phyloP scores from a whole-genome alignment of 2,797 vertebrate species.

The Intellagama lesueurii region DNA sequence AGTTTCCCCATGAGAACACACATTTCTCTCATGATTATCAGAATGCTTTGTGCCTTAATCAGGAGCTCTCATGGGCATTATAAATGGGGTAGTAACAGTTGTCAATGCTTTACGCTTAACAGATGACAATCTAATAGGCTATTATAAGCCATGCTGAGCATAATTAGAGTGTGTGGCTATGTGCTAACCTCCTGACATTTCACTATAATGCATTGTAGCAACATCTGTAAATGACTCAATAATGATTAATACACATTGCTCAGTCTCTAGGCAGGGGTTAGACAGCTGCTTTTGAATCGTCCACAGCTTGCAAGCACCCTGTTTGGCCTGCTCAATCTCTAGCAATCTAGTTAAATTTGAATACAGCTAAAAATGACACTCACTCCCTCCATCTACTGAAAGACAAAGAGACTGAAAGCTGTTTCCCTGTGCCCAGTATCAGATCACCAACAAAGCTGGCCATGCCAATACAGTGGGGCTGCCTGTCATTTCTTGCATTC shows the following conservation, averaged over 20 bases:
- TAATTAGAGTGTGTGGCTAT: slow-evolving; percentile 56
- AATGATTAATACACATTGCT: not conserved
- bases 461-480: not conserved
- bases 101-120: slow-evolving; percentile 66
- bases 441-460: not conserved
- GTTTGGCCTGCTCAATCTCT: not conserved
- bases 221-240: slow-evolving; percentile 42
- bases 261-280: slow-evolving; percentile 7
- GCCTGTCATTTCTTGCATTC: not conserved
- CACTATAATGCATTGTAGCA: slow-evolving; percentile 45
- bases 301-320: not conserved
- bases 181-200: slow-evolving; percentile 60
- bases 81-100: slow-evolving; percentile 63
- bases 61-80: slow-evolving; percentile 57
- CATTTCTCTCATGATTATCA: slow-evolving; percentile 45
- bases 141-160: slow-evolving; percentile 58
- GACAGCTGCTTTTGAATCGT: slow-evolving; percentile 2
- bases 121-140: slow-evolving; percentile 69
- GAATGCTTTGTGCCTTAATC: slow-evolving; percentile 60
- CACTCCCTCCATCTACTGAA: not conserved
- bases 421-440: not conserved
- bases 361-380: not conserved
- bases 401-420: not conserved
- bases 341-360: not conserved
- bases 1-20: slow-evolving; percentile 36